Evolutionary conservation across 2,797 vertebrate species (phyloP), one percentile per base, ranked within the genome.

Genomic region (Cossypha niveicapilla): DNA sequence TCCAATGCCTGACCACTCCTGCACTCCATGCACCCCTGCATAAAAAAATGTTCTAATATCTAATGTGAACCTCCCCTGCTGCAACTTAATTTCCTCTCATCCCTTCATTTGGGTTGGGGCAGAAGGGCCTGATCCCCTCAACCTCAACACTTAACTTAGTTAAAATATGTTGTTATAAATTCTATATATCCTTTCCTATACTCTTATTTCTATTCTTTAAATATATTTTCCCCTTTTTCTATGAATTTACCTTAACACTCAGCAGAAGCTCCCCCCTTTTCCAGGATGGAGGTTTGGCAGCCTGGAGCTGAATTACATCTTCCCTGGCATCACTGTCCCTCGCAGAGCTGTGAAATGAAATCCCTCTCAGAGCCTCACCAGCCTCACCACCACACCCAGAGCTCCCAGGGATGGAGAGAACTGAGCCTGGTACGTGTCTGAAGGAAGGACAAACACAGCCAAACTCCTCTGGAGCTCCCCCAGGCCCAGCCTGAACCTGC

Each of bases 331-430:
- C 47, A 1, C 0, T 30, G 30, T 42, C 41, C 18, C 42, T 44
- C 10, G 1, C 19, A 44, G 42, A 44, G 42, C 42, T 11, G 42
- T 58, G 72, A 17, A 48, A 63, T 13, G 21, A 47, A 18, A 6
- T 7, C 54, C 12, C 22, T 34, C 34, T 41, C 41, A 45, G 37
- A 28, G 45, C 9, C 12, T 4, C 25, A 5, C 3, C 44, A 53
- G 50, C 15, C 27, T 37, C 8, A 37, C 2, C 5, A 3, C 15
- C 5, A 1, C 14, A 1, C 5, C 5, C 47, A 18, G 11, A 1
- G 2, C 0, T n/a, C 47, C 25, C 41, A 1, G 8, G 47, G 22
- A 62, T 23, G 3, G 28, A 3, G 9, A 48, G 47, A 6, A 11
- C 0, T 9, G 32, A 54, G 41, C 62, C 54, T 54, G 35, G 22